Conservation (phyloP, 2,888 invertebrate genomes). For the Lepidonotus clava region DNA sequence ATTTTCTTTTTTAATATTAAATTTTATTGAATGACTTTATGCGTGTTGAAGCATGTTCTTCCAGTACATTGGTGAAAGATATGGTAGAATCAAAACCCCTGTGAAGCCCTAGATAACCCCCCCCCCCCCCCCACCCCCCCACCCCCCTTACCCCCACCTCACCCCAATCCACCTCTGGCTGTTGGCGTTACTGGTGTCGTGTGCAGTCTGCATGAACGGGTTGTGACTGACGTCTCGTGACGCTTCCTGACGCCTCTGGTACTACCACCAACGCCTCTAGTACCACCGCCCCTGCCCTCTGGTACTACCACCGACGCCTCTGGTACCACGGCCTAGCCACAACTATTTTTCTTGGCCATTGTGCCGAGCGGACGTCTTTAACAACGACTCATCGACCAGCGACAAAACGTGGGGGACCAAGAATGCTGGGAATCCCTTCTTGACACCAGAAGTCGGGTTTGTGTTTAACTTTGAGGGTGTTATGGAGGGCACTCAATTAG, state of each 20-base stretch:
- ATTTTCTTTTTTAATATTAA: no score
- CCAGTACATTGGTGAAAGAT: no score
- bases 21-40: no score
- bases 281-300: neutral
- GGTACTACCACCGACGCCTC: neutral
- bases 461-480: no score
- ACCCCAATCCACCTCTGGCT: no score
- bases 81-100: no score
- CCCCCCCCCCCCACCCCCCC: neutral
- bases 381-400: neutral
- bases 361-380: neutral
- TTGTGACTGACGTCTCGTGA: neutral
- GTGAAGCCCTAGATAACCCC: neutral
- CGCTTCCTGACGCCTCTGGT: neutral
- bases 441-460: no score
- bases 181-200: neutral
- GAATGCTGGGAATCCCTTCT: no score
- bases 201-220: no score
- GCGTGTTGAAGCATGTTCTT: no score
- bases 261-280: neutral
- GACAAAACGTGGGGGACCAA: no score
- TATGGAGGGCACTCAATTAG: no score
- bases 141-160: neutral
- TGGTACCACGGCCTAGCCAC: neutral
- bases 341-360: neutral